Evolutionary conservation across 2,797 vertebrate species (phyloP).

Genomic region (Dryobates pubescens): DNA sequence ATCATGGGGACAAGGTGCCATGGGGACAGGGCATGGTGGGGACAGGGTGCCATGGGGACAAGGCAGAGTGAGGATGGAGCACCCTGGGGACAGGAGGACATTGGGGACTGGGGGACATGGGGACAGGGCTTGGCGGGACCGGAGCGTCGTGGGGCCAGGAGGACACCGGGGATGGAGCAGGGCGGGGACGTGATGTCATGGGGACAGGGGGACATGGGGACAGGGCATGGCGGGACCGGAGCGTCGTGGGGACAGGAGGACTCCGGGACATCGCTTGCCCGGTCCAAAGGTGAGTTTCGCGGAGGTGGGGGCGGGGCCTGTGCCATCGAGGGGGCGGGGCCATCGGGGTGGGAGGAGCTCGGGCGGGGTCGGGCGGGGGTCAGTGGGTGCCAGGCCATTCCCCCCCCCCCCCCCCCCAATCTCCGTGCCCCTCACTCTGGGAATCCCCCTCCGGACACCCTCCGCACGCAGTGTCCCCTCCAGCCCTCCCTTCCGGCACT

Average conservation of each 20-base stretch:
- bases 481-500: too few relatives aligned
- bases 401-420: not conserved
- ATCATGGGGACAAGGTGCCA: too few relatives aligned
- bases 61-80: too few relatives aligned
- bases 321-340: fast-evolving
- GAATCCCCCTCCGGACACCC: not conserved
- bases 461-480: not conserved
- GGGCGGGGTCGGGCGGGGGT: not conserved
- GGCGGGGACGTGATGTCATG: too few relatives aligned
- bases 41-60: too few relatives aligned
- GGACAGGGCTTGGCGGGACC: too few relatives aligned
- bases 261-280: too few relatives aligned
- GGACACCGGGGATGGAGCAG: not conserved
- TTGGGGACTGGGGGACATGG: too few relatives aligned
- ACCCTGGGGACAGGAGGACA: too few relatives aligned
- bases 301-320: not conserved
- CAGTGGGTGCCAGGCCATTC: not conserved
- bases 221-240: not conserved
- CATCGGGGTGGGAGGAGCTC: not conserved
- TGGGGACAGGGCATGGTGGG: too few relatives aligned
- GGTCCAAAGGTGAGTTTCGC: too few relatives aligned
- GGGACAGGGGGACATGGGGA: not conserved
- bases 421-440: not conserved
- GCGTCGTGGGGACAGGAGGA: not conserved
- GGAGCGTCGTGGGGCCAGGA: too few relatives aligned